Base-by-base conservation (phyloP, 2,888 invertebrate species). In the Tortrix viridana region DNA sequence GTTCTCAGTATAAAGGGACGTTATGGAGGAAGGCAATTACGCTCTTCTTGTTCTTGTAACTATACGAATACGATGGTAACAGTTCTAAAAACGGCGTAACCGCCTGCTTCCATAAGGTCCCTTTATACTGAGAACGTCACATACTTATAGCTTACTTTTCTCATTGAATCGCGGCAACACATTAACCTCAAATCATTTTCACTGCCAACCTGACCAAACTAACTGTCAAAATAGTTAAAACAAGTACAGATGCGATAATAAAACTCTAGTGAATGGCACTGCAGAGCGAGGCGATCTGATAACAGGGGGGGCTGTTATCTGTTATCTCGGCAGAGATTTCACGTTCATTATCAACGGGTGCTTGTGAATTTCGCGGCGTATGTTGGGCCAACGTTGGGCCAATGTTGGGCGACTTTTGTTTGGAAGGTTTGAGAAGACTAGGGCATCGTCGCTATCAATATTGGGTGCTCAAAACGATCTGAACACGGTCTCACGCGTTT, bases 271-370 rank as follows among this genome's bases (percentile, higher is more conserved):
- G 77, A 80, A 77, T 79, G 79, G 79, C 74, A 70, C 71, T 72
- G 65, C 61, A 64, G 67, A 38, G 60, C 74, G 75, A 73, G 84
- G 84, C 85, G 74, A 68, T 61, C 74, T 79, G 85, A 85, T 85
- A 85, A 84, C 52, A 61, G 60, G 70, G 69, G 32, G 32, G 32
- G 32, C 22, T 22, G 22, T 4, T 12, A 32, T 32, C 65, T 71
- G 77, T 84, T 88, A 88, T 88, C 88, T 82, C 66, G 67, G 66
- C 70, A 56, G 79, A 82, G 88, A 88, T 88, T 88, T 84, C 83
- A 84, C 81, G 88, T 88, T 86, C 87, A 87, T 88, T 89, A 90
- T 89, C 89, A 87, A 81, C 73, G 66, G 69, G 62, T 52, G 63
- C 43, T 46, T 53, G 57, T 57, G 64, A 49, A 58, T 65, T 65